These are phyloP conservation scores for Noctua janthe DNA, from an alignment of 2,888 invertebrate genomes.

Conservation along the genomic window DNA sequence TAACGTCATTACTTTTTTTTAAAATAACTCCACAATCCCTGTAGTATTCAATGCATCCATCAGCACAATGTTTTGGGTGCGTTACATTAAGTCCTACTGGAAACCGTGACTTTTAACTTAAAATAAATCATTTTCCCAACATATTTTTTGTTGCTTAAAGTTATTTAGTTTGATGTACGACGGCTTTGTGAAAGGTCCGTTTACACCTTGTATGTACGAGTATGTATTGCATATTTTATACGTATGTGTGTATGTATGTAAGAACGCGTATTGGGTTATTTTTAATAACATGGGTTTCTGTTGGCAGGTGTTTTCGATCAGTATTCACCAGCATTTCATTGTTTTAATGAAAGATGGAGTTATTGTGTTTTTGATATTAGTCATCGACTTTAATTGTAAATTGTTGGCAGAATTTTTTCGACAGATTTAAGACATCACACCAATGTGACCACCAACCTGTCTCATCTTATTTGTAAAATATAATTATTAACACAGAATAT, in stretches of 20 bases:
- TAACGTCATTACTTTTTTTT: no score
- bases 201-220: background rate
- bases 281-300: slow-evolving; percentile 40
- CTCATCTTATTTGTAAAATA: background rate
- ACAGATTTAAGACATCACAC: background rate
- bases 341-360: slow-evolving; percentile 35
- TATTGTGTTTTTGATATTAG: slow-evolving; percentile 34
- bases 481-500: background rate
- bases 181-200: no score
- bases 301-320: slow-evolving; percentile 54
- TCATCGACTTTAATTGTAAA: slow-evolving; percentile 32
- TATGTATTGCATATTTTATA: background rate
- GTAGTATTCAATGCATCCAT: no score
- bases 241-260: background rate
- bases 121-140: no score
- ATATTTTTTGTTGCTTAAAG: no score
- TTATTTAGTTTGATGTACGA: no score
- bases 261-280: slow-evolving; percentile 40
- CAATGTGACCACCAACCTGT: no score
- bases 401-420: background rate
- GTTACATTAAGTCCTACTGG: no score
- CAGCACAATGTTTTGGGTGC: no score
- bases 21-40: no score
- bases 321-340: slow-evolving; percentile 39
- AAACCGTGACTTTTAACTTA: no score